A percentile compares a stretch with the other conserved stretches of the same genome.
These are phyloP conservation scores for Heterodera filipjevi DNA, from an alignment of 2,888 invertebrate genomes.

Conservation along the genomic window DNA sequence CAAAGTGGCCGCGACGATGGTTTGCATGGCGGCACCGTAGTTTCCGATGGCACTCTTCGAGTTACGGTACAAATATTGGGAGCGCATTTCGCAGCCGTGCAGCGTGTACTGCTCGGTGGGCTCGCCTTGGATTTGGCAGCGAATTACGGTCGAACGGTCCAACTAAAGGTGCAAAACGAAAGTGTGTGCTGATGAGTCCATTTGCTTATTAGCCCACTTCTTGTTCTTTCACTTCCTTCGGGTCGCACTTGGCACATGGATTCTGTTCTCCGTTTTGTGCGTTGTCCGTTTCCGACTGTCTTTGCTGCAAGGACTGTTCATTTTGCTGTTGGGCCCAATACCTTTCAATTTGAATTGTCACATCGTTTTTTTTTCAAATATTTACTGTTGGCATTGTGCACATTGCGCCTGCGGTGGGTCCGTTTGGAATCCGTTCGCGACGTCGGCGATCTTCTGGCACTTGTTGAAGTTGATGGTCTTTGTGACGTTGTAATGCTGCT, in stretches of 20 bases:
- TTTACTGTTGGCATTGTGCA: slow-evolving; percentile 29
- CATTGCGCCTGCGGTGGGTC: slow-evolving; percentile 34
- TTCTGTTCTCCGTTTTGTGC: slow-evolving; percentile 2
- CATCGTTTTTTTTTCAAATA: slow-evolving; percentile 8
- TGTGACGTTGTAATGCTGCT: slow-evolving; percentile 60
- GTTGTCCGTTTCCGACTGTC: neutral
- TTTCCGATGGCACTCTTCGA: slow-evolving; percentile 34
- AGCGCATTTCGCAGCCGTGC: slow-evolving; percentile 41
- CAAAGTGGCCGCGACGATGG: slow-evolving; percentile 38
- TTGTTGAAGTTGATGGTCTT: slow-evolving; percentile 68
- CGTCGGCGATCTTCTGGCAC: slow-evolving; percentile 63
- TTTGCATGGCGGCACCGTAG: slow-evolving; percentile 42
- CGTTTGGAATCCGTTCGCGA: slow-evolving; percentile 41
- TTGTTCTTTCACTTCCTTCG: slow-evolving; percentile 31
- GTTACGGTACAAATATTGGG: slow-evolving; percentile 53
- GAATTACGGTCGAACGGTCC: slow-evolving; percentile 48
- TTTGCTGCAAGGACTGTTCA: neutral
- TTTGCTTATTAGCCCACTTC: neutral
- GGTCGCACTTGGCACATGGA: slow-evolving; percentile 37
- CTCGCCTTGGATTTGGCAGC: slow-evolving; percentile 41
- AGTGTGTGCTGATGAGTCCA: neutral
- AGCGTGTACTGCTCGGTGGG: slow-evolving; percentile 47
- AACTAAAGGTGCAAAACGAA: slow-evolving; percentile 36
- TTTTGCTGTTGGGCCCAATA: neutral
- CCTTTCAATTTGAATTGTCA: neutral